Percentiles rank a stretch among this genome's conserved stretches.
Evolutionary conservation across 2,888 invertebrate genomes (phyloP).

Genomic region (Microdon myrmicae): DNA sequence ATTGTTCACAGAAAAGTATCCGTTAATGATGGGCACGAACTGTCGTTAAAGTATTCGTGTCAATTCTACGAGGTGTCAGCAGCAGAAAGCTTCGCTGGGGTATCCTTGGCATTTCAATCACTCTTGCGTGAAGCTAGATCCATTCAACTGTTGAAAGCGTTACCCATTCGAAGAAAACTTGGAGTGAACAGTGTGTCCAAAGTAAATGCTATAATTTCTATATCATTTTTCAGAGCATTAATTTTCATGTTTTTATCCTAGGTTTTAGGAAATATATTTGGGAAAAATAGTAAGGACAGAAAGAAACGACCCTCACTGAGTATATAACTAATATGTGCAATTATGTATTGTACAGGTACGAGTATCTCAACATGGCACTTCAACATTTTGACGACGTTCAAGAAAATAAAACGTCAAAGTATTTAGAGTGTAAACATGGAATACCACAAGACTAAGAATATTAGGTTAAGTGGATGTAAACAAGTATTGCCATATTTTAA

Average conservation of each 20-base stretch:
- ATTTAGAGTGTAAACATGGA: too few relatives aligned
- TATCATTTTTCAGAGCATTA: background rate
- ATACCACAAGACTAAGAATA: too few relatives aligned
- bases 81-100: constrained; percentile 83
- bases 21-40: constrained; percentile 82
- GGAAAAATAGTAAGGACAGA: constrained; percentile 80
- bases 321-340: constrained; percentile 70
- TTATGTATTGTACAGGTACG: too few relatives aligned
- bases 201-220: constrained; percentile 64
- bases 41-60: constrained; percentile 80
- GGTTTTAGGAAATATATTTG: constrained; percentile 81
- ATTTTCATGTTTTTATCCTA: constrained; percentile 57
- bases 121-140: constrained; percentile 80
- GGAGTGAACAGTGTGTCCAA: constrained; percentile 83
- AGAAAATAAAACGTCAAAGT: too few relatives aligned
- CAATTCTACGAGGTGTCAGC: constrained; percentile 88
- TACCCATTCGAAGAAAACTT: constrained; percentile 78
- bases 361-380: too few relatives aligned
- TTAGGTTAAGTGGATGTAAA: too few relatives aligned
- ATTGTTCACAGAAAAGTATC: constrained; percentile 73
- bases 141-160: constrained; percentile 75
- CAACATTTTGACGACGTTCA: too few relatives aligned
- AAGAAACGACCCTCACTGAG: constrained; percentile 82
- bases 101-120: constrained; percentile 82
- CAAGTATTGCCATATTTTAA: too few relatives aligned